Base-by-base conservation (phyloP, 2,797 vertebrate species). In the Euphonia xanthogaster region DNA sequence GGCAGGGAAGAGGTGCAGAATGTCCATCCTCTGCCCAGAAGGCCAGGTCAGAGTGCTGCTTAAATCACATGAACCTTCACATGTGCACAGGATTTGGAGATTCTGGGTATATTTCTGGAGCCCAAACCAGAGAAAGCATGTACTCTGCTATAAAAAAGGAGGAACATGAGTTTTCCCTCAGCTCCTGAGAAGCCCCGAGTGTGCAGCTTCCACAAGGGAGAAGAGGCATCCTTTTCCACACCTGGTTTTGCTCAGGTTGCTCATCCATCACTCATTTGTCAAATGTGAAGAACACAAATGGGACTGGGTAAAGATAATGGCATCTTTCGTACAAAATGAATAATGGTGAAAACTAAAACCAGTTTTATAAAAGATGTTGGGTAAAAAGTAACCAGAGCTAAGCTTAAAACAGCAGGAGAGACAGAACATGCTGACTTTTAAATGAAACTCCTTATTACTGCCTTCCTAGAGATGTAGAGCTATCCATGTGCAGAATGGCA, bases 91-190 rank as follows among this genome's bases (percentile, higher is more conserved):
- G 19, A 65, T 60, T 66, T 65, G 22, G 27, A 65, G 70, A 57
- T 19, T n/a, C 22, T 33, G 35, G 27, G 15, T 35, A 0, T 16
- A 57, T 50, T 75, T 93, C 50, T 61, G 40, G 16, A 86, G 66
- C 27, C 2, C 4, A 30, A 14, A 24, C 6, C 5, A 0, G 0
- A 48, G 6, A 58, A 2, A 74, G 10, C 4, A 47, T 1, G 5
- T 5, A 24, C 10, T 51, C 12, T 30, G 14, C 37, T 30, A 17
- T 3, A n/a, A 12, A 66, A 42, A 30, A 79, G 27, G 17, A 80
- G 3, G 19, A 86, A 55, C 2, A 4, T 1, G 12, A 65, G 14
- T 20, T 50, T 79, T 23, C 25, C 17, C 40, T 33, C 25, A 30
- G 70, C 27, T 37, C 47, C 45, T 65, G 44, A 27, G 42, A 25